Conservation (phyloP, 2,888 invertebrate genomes). For the Tenthredo notha region DNA sequence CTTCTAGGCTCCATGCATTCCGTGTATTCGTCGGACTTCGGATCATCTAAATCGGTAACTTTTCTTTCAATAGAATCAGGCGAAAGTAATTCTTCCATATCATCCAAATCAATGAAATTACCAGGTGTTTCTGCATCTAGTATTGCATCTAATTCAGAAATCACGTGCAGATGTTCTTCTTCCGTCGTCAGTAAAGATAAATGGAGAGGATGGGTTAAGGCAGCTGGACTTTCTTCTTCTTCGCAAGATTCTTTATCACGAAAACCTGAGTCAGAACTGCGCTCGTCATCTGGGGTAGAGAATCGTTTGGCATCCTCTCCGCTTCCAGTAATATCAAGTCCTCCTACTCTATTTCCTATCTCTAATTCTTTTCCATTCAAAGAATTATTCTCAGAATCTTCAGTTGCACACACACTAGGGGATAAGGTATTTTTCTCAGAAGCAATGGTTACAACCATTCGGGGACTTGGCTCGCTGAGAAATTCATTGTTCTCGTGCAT, state of each 20-base stretch:
- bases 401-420: constrained; percentile 65
- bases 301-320: constrained; percentile 77
- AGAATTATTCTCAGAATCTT: constrained; percentile 68
- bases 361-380: constrained; percentile 68
- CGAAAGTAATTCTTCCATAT: constrained; percentile 48
- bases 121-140: constrained; percentile 74
- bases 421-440: constrained; percentile 68
- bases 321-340: constrained; percentile 64
- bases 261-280: constrained; percentile 79
- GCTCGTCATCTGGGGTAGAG: constrained; percentile 79
- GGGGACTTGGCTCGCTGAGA: constrained; percentile 55
- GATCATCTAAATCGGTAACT: constrained; percentile 40
- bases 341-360: constrained; percentile 58
- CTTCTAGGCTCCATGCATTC: constrained; percentile 53
- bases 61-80: constrained; percentile 51
- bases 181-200: constrained; percentile 63
- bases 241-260: constrained; percentile 78
- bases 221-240: constrained; percentile 72
- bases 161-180: constrained; percentile 73
- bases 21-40: neutral
- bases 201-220: constrained; percentile 60
- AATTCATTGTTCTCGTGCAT: neutral
- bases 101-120: constrained; percentile 36
- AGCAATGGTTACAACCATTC: constrained; percentile 59
- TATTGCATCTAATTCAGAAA: constrained; percentile 74